Base-by-base conservation (phyloP, 2,888 invertebrate species). In the Euplagia quadripunctaria region DNA sequence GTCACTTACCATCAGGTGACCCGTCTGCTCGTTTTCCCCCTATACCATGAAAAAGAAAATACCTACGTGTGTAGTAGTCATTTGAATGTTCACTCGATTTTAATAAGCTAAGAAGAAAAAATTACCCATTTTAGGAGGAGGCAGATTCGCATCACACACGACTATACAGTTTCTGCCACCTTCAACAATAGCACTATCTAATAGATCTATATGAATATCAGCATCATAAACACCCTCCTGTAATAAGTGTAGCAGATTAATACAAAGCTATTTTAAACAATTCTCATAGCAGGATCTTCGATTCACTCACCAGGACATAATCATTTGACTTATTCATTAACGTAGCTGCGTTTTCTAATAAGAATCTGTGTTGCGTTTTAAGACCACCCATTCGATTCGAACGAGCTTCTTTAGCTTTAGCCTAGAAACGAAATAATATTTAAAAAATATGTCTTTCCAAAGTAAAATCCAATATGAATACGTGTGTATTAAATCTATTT, bases 181-280 rank as follows among this genome's bases (percentile, higher is more conserved):
- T 75, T 96, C 96, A 11, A 92, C 96, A 31, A 97, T 96, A 64
- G 97, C 96, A 81, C 96, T 97, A 68, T 97, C 96, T 74, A 98
- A 89, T 31, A 96, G 87, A 14, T 97, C 96, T 2, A 97, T 90
- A 83, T 97, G 96, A 72, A 94, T 87, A 72, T 97, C 97, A 67
- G 96, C 96, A 90, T 98, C 98, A 72, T 96, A 96, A 9, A 98
- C 95, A 68, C 97, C 98, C 72, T 98, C 98, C 96, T 96, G 88
- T 43, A 90, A 91, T 7, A 49, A 51, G 12, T 4, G 16, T 17
- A 8, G 7, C 14, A n/a, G 42, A 61, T 11, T 31, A 31, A 5
- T n/a, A 58, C 4, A 58, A 58, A n/a, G 20, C 20, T n/a, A 55
- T 55, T n/a, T 6, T 7, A 20, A 58, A 58, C 11, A 20, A 11